phyloP scores from a whole-genome alignment of 30 jellyfish, hydroid and myxozoan species.

The Chironex yamaguchii region DNA sequence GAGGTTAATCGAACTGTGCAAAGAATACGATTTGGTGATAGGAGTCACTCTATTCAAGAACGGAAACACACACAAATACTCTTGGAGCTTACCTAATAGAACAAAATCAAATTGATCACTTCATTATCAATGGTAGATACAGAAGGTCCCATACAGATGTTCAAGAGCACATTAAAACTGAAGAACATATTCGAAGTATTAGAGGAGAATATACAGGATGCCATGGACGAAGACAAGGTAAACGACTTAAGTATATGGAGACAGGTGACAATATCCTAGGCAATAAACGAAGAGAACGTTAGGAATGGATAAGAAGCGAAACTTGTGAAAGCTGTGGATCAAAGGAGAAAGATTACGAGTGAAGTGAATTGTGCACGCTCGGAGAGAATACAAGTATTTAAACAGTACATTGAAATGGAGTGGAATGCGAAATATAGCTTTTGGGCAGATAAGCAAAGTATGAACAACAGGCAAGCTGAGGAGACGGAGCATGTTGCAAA shows the following conservation, averaged over 20 bases:
- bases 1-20: background rate
- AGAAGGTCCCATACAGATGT: background rate
- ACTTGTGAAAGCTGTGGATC: background rate
- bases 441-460: background rate
- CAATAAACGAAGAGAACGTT: background rate
- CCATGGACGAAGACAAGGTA: background rate
- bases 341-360: background rate
- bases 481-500: background rate
- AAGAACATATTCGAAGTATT: background rate
- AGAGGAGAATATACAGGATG: background rate
- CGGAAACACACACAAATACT: background rate
- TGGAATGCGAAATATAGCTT: background rate
- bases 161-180: background rate
- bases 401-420: background rate
- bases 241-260: background rate
- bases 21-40: background rate
- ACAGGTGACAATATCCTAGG: background rate
- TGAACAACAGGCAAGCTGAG: background rate
- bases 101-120: background rate
- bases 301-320: background rate
- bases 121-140: background rate
- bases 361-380: background rate
- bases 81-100: background rate
- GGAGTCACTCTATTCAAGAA: background rate
- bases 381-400: background rate